These are phyloP conservation scores for Drosophila mojavensis DNA, from an alignment of 1,140 invertebrate species.

Conservation along the genomic window DNA sequence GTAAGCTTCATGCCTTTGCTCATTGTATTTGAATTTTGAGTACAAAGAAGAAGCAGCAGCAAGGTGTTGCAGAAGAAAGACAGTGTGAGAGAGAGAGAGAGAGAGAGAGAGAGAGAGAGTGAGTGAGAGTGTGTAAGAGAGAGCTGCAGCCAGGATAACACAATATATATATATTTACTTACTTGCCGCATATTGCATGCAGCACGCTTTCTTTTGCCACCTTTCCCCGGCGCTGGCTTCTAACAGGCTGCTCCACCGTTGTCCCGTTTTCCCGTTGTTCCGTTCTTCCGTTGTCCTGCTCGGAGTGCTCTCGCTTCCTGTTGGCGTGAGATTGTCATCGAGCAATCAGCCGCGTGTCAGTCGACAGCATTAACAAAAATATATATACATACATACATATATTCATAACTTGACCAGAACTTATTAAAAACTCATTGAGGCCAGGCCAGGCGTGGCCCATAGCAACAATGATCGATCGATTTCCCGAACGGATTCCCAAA, in stretches of 20 bases:
- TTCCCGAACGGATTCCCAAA: not conserved
- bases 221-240: conserved; percentile 5
- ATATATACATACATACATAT: not conserved
- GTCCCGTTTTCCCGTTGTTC: too few species aligned
- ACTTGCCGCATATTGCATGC: conserved; percentile 50
- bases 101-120: not conserved
- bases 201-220: conserved; percentile 57
- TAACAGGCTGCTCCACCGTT: conserved; percentile 2
- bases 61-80: not conserved
- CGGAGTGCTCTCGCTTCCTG: conserved; percentile 4
- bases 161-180: not conserved
- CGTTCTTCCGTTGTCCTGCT: too few species aligned
- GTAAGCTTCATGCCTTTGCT: not conserved
- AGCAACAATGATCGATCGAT: conserved; percentile 11
- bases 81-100: not conserved
- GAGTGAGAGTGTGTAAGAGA: not conserved
- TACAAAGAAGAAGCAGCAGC: conserved; percentile 7
- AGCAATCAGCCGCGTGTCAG: conserved; percentile 62
- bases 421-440: conserved; percentile 73
- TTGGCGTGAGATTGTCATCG: conserved; percentile 67
- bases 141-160: too few species aligned
- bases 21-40: conserved; percentile 19
- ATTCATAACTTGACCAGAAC: conserved; percentile 45
- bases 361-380: conserved; percentile 19
- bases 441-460: conserved; percentile 27